Evolutionary conservation across 2,888 invertebrate genomes (phyloP), one percentile per base, ranked within the genome.

Genomic region (Lomographa bimaculata): DNA sequence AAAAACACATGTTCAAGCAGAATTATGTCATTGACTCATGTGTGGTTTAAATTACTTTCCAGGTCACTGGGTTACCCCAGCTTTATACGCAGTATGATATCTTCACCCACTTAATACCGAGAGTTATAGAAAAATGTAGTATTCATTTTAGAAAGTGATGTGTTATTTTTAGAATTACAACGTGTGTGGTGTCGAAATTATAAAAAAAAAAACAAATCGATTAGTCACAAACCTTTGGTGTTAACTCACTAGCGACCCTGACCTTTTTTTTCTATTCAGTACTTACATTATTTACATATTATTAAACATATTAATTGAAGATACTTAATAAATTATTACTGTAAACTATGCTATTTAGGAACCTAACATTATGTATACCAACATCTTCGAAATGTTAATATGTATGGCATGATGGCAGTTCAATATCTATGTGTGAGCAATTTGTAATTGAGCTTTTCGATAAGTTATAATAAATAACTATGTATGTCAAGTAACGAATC

Each of bases 181-280:
- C n/a, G n/a, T n/a, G n/a, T n/a, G n/a, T n/a, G n/a, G n/a, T n/a
- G n/a, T n/a, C n/a, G n/a, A n/a, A n/a, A n/a, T n/a, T n/a, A n/a
- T n/a, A n/a, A n/a, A n/a, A n/a, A n/a, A n/a, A n/a, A n/a, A n/a
- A n/a, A n/a, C n/a, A n/a, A n/a, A n/a, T n/a, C n/a, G n/a, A n/a
- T n/a, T n/a, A n/a, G 23, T 11, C 24, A 20, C 10, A 14, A 9
- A 24, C 28, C 34, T 35, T 40, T 40, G 21, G 21, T 10, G 28
- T 11, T 11, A 21, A 8, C 19, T 34, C 20, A 12, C 21, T 8
- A 24, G 6, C 5, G 29, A n/a, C 35, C 41, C n/a, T 35, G 35
- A 41, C 35, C 30, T 34, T 41, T n/a, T 35, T 35, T 20, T 29
- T n/a, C 14, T 32, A 42, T 20, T 32, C 14, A 36, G 8, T 25